Evolutionary conservation across 2,797 vertebrate genomes (phyloP).

Genomic region (Parauchenoglanis punctatus): DNA sequence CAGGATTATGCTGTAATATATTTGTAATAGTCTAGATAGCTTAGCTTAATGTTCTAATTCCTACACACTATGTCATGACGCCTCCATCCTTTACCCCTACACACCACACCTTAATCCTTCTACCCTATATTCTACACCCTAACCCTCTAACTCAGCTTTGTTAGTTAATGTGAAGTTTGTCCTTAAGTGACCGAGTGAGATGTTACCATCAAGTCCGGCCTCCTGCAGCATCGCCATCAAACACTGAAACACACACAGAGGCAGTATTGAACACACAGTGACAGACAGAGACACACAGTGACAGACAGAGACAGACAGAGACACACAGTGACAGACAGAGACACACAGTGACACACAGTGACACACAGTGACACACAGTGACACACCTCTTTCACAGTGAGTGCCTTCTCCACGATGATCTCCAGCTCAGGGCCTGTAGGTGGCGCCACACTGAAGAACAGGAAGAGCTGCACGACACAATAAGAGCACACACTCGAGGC

Average conservation of each 20-base stretch:
- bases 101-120: background rate
- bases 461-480: slow-evolving; percentile 80
- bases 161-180: background rate
- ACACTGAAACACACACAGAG: slow-evolving; percentile 76
- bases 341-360: slow-evolving; percentile 2
- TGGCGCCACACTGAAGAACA: slow-evolving; percentile 81
- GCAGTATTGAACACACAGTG: background rate
- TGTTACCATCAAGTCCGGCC: slow-evolving; percentile 84
- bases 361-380: background rate
- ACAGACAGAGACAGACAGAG: too few relatives aligned
- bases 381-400: slow-evolving; percentile 81
- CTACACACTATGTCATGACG: background rate
- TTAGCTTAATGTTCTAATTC: background rate
- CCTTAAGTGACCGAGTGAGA: background rate
- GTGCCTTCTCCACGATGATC: slow-evolving; percentile 82
- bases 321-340: too few relatives aligned
- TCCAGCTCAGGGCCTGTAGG: slow-evolving; percentile 82
- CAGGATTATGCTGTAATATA: background rate
- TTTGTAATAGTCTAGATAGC: background rate
- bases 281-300: too few relatives aligned
- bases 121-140: background rate
- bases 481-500: background rate
- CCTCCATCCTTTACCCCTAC: background rate
- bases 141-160: background rate
- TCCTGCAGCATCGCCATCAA: slow-evolving; percentile 83